phyloP scores from a whole-genome alignment of 1,140 invertebrate genomes.

The Cydia strobilella region DNA sequence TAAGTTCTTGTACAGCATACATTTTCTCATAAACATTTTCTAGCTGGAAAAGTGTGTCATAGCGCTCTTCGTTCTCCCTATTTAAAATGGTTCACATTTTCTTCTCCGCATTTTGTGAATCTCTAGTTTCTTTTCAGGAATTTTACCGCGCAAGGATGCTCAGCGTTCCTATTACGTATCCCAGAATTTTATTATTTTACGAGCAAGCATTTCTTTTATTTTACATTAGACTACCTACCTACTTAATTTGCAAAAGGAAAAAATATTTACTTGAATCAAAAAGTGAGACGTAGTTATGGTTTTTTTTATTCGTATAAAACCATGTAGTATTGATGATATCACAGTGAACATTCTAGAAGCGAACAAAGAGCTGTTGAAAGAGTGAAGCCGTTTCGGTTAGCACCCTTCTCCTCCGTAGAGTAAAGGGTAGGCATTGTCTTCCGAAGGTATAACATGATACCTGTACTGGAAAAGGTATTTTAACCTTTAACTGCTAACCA shows the following conservation, averaged over 20 bases:
- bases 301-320: no score
- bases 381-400: conserved; percentile 41
- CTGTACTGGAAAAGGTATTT: background rate
- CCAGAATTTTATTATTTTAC: background rate
- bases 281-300: no score
- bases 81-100: conserved; percentile 16
- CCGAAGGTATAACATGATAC: background rate
- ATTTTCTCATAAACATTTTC: conserved; percentile 15
- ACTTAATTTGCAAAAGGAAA: no score
- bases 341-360: background rate
- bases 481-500: background rate
- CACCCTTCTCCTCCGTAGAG: conserved; percentile 37
- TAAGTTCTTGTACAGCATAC: background rate
- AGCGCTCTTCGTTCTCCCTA: background rate
- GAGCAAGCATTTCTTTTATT: background rate
- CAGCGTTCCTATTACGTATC: background rate
- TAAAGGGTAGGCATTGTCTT: conserved; percentile 18
- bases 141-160: conserved; percentile 10
- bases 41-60: conserved; percentile 1
- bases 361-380: conserved; percentile 14
- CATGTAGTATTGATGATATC: background rate
- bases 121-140: conserved; percentile 24
- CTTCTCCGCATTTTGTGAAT: conserved; percentile 2
- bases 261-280: no score
- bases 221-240: no score